Evolutionary conservation across 2,888 invertebrate species (phyloP).

Genomic region (Drosophila greeni): DNA sequence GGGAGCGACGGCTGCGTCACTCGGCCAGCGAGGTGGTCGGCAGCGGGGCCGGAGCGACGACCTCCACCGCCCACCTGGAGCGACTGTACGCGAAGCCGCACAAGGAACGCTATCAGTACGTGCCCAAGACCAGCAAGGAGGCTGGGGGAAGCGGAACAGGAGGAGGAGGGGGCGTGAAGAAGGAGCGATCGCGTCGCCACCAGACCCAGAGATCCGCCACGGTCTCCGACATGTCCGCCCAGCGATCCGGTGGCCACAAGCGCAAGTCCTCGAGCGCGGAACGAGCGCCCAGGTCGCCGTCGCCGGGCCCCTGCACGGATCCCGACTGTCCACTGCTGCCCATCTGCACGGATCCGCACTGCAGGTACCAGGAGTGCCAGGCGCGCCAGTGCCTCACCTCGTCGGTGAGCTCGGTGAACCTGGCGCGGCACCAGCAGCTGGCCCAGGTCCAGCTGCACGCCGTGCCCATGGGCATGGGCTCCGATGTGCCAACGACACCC

Average conservation of each 20-base stretch:
- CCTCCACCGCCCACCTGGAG: slow-evolving; percentile 66
- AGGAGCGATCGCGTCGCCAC: slow-evolving; percentile 78
- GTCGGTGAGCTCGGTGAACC: slow-evolving; percentile 70
- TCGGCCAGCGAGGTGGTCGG: slow-evolving; percentile 79
- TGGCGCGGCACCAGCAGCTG: slow-evolving; percentile 74
- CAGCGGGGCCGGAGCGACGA: slow-evolving; percentile 47
- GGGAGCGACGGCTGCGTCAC: slow-evolving; percentile 74
- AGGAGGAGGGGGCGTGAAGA: slow-evolving; percentile 48
- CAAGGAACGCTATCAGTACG: slow-evolving; percentile 78
- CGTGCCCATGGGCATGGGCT: slow-evolving; percentile 64
- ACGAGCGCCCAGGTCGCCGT: slow-evolving; percentile 76
- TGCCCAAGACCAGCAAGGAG: slow-evolving; percentile 72
- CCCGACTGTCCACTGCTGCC: slow-evolving; percentile 78
- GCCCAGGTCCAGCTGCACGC: slow-evolving; percentile 76
- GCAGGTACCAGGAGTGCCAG: slow-evolving; percentile 77
- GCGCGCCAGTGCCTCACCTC: slow-evolving; percentile 57
- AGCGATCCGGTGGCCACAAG: slow-evolving; percentile 69
- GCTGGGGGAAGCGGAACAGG: slow-evolving; percentile 20
- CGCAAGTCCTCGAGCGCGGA: slow-evolving; percentile 79
- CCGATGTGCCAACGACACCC: slow-evolving; percentile 69
- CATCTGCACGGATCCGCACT: slow-evolving; percentile 79
- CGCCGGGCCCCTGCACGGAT: slow-evolving; percentile 78
- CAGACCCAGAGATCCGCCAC: slow-evolving; percentile 79
- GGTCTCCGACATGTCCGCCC: slow-evolving; percentile 78
- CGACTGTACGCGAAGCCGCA: slow-evolving; percentile 77